Evolutionary conservation across 2,113 vertebrate genomes (phyloP).

Genomic region (Pagrus major): DNA sequence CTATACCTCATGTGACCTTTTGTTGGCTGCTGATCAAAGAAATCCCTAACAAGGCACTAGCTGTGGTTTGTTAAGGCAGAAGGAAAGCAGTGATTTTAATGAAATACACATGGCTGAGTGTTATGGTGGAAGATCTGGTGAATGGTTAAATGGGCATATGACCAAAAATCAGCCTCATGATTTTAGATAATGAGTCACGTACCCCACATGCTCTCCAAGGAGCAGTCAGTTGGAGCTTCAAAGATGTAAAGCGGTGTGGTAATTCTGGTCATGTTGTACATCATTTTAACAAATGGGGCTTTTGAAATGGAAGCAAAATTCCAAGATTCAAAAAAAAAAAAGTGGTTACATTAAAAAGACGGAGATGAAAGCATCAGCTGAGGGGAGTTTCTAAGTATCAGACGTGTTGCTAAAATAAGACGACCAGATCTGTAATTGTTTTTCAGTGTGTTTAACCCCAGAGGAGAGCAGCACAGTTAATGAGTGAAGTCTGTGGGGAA

Average conservation of each 20-base stretch:
- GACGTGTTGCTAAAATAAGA: slow-evolving; percentile 29
- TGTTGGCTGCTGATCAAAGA: slow-evolving; percentile 36
- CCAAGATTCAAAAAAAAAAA: not conserved
- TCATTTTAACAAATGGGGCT: not conserved
- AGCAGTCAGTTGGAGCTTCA: not conserved
- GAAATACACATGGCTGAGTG: slow-evolving; percentile 14
- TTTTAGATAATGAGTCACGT: not conserved
- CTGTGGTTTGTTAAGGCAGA: slow-evolving; percentile 21
- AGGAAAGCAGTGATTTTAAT: slow-evolving; percentile 47
- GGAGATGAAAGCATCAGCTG: slow-evolving; percentile 12
- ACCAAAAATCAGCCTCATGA: not conserved
- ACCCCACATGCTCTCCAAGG: not conserved
- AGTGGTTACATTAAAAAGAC: not conserved
- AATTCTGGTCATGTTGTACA: not conserved
- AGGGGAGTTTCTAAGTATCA: slow-evolving; percentile 2
- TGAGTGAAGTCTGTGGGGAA: slow-evolving; percentile 63
- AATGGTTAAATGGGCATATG: not conserved
- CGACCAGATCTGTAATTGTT: slow-evolving; percentile 52
- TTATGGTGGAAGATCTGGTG: slow-evolving; percentile 4
- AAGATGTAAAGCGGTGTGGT: not conserved
- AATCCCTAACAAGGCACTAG: slow-evolving; percentile 5
- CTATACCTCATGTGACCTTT: slow-evolving; percentile 11
- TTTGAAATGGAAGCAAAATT: not conserved
- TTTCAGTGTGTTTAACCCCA: slow-evolving; percentile 44
- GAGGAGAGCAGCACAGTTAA: slow-evolving; percentile 35